Base-by-base conservation (phyloP, 2,797 vertebrate species). In the Margarornis squamiger region DNA sequence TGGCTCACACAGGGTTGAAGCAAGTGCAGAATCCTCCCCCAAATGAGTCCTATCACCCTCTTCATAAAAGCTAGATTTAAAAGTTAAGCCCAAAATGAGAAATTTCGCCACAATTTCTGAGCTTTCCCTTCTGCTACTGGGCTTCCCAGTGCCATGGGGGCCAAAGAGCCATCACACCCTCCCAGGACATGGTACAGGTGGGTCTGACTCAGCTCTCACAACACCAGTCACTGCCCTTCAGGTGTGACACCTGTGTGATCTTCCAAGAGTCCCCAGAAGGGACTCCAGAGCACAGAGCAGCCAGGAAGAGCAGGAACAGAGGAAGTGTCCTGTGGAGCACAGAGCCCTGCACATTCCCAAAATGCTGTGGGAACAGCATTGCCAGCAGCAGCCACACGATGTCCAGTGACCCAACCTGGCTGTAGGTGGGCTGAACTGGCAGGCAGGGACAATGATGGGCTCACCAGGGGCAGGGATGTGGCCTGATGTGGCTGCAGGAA, bases 11-110 rank as follows among this genome's bases (percentile, higher is more conserved):
- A 3, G 27, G 10, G 15, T 1, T 74, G 36, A 46, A 55, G 16
- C 7, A 19, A 32, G 46, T 7, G 51, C 48, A 43, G 14, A 17
- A 17, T 43, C 41, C 17, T 61, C 32, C 6, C 57, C 21, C 12
- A 1, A 1, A 16, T 30, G 26, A 1, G 0, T 16, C 58, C 48
- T 30, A 49, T 38, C 6, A 19, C 1, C 0, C 21, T 38, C 57
- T 66, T 58, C 62, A 26, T 41, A 51, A 32, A 43, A 46, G 41
- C 4, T 62, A 45, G 38, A 9, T 61, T 78, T 41, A 9, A 65
- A 70, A 38, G 23, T 43, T 36, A 82, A 63, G 45, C 34, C 29
- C 45, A 15, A 84, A 58, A 16, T 1, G 1, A 70, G 61, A 34
- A 6, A 21, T 63, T 54, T 66, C 29, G 14, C 14, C 16, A 24